A percentile compares a stretch with the other conserved stretches of the same genome.
Conservation (phyloP, 2,888 invertebrate species). For the Anaspis maculata region DNA sequence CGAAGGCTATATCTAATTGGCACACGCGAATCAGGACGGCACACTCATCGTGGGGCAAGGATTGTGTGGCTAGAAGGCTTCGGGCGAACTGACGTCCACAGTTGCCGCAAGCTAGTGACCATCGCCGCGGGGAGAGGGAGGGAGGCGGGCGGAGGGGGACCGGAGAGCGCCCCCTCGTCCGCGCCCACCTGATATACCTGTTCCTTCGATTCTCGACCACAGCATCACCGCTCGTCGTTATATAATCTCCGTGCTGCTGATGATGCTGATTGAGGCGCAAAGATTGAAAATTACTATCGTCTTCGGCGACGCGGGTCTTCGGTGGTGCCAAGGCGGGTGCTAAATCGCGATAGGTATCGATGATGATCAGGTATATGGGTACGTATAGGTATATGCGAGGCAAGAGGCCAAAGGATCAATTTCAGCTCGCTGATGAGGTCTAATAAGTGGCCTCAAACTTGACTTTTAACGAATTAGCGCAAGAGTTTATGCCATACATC, state of each 20-base stretch:
- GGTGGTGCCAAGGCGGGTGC: slow-evolving; percentile 11
- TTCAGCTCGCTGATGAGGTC: too few species aligned
- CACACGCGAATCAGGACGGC: too few species aligned
- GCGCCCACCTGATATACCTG: slow-evolving; percentile 28
- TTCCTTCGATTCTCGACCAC: slow-evolving; percentile 31
- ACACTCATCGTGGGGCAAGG: slow-evolving; percentile 32
- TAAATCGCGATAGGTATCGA: slow-evolving; percentile 7
- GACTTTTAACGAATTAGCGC: too few species aligned
- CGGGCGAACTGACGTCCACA: slow-evolving; percentile 39
- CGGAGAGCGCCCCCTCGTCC: slow-evolving; percentile 21
- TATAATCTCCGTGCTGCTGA: slow-evolving; percentile 32
- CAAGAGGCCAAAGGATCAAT: too few species aligned
- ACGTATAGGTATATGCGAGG: too few species aligned
- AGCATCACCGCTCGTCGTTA: slow-evolving; percentile 26
- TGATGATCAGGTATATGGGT: too few species aligned
- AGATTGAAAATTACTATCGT: slow-evolving; percentile 18
- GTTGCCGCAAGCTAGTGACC: slow-evolving; percentile 40
- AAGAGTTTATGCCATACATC: too few species aligned
- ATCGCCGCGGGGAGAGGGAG: slow-evolving; percentile 25
- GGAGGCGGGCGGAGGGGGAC: slow-evolving; percentile 26
- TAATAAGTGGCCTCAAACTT: too few species aligned
- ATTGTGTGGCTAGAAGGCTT: slow-evolving; percentile 38
- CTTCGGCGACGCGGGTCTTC: too few species aligned
- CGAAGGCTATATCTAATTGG: too few species aligned
- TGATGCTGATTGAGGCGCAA: too few species aligned